These are phyloP conservation scores for Phaetusa simplex DNA, from an alignment of 2,113 vertebrate genomes.

Conservation along the genomic window DNA sequence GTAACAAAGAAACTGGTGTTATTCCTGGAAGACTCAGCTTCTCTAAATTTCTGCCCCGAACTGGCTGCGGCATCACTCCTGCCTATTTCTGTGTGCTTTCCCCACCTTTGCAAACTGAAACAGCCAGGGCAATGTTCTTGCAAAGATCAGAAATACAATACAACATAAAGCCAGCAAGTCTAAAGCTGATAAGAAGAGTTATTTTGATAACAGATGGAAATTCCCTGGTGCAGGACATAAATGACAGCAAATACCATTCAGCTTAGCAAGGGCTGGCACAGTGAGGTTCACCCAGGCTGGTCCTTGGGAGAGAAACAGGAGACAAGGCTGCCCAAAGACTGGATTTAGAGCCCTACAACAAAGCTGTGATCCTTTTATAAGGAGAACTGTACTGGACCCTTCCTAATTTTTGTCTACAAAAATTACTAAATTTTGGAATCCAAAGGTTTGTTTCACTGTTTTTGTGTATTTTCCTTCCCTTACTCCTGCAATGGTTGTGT, in stretches of 20 bases:
- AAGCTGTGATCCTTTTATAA: background rate
- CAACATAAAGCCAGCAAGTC: background rate
- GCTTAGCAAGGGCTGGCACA: background rate
- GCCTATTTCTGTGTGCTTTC: background rate
- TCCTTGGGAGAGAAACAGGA: background rate
- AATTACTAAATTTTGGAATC: background rate
- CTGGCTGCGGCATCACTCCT: background rate
- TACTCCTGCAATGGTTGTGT: background rate
- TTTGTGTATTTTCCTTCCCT: background rate
- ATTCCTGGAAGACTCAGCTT: background rate
- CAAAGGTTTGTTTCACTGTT: background rate
- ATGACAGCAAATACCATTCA: background rate
- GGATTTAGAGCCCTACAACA: background rate
- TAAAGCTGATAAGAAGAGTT: background rate
- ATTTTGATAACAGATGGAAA: background rate
- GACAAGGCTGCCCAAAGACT: background rate
- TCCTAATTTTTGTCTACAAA: background rate
- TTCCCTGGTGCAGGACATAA: background rate
- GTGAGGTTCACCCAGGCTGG: accelerated
- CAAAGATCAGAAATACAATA: background rate
- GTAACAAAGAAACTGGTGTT: background rate
- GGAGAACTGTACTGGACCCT: background rate
- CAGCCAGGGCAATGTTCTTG: background rate
- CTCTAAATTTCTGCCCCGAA: background rate
- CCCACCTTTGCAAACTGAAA: background rate